phyloP scores from a whole-genome alignment of 2,888 invertebrate species.

The Trichogramma dendrolimi region DNA sequence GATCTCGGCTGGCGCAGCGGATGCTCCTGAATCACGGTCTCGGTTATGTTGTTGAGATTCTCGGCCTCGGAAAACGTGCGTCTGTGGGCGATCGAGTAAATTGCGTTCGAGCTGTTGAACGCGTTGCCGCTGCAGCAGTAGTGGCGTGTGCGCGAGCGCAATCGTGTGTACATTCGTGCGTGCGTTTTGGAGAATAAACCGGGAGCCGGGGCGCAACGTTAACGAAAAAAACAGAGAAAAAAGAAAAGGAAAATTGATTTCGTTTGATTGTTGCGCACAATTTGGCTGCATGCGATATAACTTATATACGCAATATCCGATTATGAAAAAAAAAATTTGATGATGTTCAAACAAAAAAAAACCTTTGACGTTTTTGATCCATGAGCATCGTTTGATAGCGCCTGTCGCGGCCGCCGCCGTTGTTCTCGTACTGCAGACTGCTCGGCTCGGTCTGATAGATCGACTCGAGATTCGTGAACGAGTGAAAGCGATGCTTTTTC shows the following conservation, averaged over 20 bases:
- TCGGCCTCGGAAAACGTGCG: constrained; percentile 40
- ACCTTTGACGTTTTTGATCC: constrained; percentile 15
- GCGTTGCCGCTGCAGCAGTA: constrained; percentile 24
- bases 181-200: too few species aligned
- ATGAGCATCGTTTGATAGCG: constrained; percentile 23
- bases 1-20: constrained; percentile 24
- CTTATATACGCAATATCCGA: too few species aligned
- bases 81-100: constrained; percentile 32
- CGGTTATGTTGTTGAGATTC: constrained; percentile 41
- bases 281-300: too few species aligned
- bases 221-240: too few species aligned
- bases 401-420: constrained; percentile 1
- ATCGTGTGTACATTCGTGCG: too few species aligned
- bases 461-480: constrained; percentile 44
- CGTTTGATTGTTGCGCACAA: too few species aligned
- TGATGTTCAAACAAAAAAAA: neutral
- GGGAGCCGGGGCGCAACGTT: too few species aligned
- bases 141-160: too few species aligned
- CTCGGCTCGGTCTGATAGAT: constrained; percentile 41
- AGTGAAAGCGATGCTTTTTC: constrained; percentile 41
- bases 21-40: constrained; percentile 45
- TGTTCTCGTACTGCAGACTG: neutral
- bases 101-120: constrained; percentile 30
- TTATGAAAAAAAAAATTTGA: too few species aligned
- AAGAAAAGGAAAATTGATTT: too few species aligned